phyloP scores from a whole-genome alignment of 2,797 vertebrate genomes.

The Epinephelus coioides region DNA sequence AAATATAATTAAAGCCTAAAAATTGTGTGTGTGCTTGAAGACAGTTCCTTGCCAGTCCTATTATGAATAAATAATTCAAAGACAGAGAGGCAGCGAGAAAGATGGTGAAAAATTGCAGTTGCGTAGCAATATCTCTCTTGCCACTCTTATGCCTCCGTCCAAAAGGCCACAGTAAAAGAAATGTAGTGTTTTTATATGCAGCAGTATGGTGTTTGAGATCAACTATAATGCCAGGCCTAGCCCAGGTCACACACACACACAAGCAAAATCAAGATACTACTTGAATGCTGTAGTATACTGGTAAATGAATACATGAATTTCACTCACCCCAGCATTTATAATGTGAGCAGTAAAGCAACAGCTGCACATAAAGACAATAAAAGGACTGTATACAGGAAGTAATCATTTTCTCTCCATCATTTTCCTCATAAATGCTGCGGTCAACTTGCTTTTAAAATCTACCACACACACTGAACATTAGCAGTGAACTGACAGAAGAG shows the following conservation, averaged over 20 bases:
- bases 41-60: conserved; percentile 26
- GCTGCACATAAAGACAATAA: conserved; percentile 22
- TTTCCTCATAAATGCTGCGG: conserved; percentile 12
- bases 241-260: conserved; percentile 2
- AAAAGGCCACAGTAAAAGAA: conserved; percentile 61
- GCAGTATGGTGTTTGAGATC: conserved; percentile 55
- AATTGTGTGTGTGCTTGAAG: conserved; percentile 22
- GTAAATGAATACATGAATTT: not conserved
- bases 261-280: conserved; percentile 3
- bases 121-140: not conserved
- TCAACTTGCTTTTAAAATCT: conserved; percentile 11
- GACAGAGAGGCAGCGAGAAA: not conserved
- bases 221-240: not conserved
- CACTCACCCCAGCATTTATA: conserved; percentile 1
- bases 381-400: not conserved
- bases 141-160: conserved; percentile 25
- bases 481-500: not conserved
- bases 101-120: conserved; percentile 30
- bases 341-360: conserved; percentile 25
- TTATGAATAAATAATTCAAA: conserved; percentile 59
- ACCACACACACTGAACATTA: not conserved
- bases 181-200: no score
- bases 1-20: conserved; percentile 60
- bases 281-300: not conserved
- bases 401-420: conserved; percentile 14